Evolutionary conservation across 2,113 vertebrate species (phyloP).

Genomic region (Elephas maximus): DNA sequence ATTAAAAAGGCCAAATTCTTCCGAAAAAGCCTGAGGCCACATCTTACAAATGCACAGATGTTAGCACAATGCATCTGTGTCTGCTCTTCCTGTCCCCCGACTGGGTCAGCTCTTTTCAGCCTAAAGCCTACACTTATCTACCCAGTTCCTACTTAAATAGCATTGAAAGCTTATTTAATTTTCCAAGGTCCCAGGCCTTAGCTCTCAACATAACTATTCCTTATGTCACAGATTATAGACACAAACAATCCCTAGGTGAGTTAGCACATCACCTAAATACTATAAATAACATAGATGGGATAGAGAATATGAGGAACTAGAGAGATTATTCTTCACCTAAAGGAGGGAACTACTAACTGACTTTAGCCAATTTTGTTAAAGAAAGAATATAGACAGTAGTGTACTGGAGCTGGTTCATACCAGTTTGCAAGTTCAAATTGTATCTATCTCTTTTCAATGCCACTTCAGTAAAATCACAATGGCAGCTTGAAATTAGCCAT

Average conservation of each 20-base stretch:
- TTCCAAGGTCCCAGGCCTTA: neutral
- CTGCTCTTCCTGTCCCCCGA: neutral
- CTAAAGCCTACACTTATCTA: neutral
- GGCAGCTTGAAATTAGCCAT: neutral
- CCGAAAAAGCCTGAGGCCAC: neutral
- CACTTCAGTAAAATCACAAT: neutral
- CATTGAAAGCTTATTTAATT: neutral
- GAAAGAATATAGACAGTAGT: neutral
- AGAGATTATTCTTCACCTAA: neutral
- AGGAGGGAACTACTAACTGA: neutral
- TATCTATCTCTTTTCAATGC: neutral
- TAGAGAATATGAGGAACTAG: neutral
- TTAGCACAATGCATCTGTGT: neutral
- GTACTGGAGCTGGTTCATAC: neutral
- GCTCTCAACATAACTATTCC: neutral
- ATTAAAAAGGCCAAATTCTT: neutral
- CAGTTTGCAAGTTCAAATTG: neutral
- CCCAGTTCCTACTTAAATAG: neutral
- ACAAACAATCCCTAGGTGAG: neutral
- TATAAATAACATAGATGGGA: neutral
- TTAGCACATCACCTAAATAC: neutral
- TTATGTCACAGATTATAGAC: neutral
- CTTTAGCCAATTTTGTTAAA: neutral
- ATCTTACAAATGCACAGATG: neutral
- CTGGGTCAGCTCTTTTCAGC: neutral